phyloP scores from a whole-genome alignment of 1,140 invertebrate genomes.

The Drosophila setifemur region DNA sequence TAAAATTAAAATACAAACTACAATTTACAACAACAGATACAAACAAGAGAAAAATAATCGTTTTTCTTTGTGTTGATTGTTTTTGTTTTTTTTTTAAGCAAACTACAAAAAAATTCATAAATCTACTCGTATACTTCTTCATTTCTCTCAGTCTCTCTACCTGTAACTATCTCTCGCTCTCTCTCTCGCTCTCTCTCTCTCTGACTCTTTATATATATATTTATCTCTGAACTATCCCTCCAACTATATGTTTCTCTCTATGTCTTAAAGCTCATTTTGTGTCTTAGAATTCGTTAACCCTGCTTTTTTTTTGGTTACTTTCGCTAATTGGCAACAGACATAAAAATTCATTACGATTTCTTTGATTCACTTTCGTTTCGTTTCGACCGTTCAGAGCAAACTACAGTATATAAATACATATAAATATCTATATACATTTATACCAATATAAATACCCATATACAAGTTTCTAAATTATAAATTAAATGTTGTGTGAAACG shows the following conservation, averaged over 20 bases:
- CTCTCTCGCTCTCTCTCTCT: conserved; percentile 27
- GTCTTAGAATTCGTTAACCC: conserved; percentile 54
- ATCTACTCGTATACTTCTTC: conserved; percentile 62
- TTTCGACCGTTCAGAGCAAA: conserved; percentile 50
- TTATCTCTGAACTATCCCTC: not conserved
- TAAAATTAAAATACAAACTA: conserved; percentile 27
- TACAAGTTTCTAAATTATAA: conserved; percentile 47
- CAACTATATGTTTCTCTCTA: conserved; percentile 36
- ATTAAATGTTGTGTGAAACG: conserved; percentile 69
- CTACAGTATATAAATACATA: conserved; percentile 50
- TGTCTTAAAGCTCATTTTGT: conserved; percentile 67
- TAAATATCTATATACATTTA: conserved; percentile 58
- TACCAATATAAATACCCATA: conserved; percentile 35
- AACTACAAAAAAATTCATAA: conserved; percentile 60
- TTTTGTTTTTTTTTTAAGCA: conserved; percentile 30
- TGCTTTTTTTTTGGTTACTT: conserved; percentile 46
- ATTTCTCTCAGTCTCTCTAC: conserved; percentile 55
- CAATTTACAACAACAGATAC: conserved; percentile 39
- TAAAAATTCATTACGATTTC: conserved; percentile 44
- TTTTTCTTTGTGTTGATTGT: conserved; percentile 5
- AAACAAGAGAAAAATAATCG: conserved; percentile 34
- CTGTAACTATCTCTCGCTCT: conserved; percentile 45
- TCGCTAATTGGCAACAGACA: conserved; percentile 37
- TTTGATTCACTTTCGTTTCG: conserved; percentile 30
- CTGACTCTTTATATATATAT: conserved; percentile 29